phyloP scores from a whole-genome alignment of 2,113 vertebrate species.

The Rafetus swinhoei region DNA sequence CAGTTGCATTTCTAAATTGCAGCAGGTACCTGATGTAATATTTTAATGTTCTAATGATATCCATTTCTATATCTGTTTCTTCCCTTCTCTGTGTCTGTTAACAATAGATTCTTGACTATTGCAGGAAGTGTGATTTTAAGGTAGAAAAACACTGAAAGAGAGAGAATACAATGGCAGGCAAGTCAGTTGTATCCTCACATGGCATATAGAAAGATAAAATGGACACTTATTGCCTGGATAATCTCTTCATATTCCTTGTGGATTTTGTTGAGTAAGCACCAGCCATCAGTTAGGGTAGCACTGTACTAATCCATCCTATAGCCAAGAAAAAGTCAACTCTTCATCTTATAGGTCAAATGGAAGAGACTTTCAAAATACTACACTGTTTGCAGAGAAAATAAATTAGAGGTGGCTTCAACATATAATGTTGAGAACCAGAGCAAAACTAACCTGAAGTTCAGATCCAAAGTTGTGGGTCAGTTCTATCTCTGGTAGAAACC shows the following conservation, averaged over 20 bases:
- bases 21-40: background rate
- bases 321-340: background rate
- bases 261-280: background rate
- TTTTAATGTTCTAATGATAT: background rate
- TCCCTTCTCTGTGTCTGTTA: background rate
- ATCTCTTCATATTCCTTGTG: background rate
- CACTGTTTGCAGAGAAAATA: background rate
- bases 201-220: background rate
- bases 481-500: background rate
- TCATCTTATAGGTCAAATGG: background rate
- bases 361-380: background rate
- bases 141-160: background rate
- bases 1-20: background rate
- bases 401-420: background rate
- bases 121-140: background rate
- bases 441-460: background rate
- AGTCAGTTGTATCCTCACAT: background rate
- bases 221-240: background rate
- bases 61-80: background rate
- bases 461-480: background rate
- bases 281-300: fast-evolving
- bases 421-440: background rate
- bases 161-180: background rate
- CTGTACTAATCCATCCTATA: background rate
- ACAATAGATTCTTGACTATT: background rate